Conservation (phyloP, 2,888 invertebrate species). For the Sphinx pinastri region DNA sequence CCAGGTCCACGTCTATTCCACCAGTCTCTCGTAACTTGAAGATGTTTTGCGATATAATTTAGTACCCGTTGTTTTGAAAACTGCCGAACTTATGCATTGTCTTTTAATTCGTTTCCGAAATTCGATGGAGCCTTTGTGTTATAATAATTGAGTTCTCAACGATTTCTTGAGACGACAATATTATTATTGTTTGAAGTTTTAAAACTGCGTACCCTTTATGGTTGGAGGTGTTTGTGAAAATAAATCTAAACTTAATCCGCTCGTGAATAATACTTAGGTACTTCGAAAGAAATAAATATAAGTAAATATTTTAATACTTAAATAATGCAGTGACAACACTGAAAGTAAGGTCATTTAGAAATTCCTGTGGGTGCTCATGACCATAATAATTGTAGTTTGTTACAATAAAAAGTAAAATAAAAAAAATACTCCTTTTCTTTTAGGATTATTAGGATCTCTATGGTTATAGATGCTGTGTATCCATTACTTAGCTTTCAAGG, state of each 20-base stretch:
- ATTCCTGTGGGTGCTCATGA: too few relatives aligned
- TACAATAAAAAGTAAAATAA: too few relatives aligned
- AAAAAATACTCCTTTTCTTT: too few relatives aligned
- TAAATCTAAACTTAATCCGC: not conserved
- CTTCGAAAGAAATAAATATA: too few relatives aligned
- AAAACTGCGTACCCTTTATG: not conserved
- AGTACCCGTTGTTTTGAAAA: slow-evolving; percentile 13
- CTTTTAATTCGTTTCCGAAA: slow-evolving; percentile 3
- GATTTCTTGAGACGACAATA: not conserved
- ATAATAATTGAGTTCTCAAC: not conserved
- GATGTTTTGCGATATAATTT: not conserved
- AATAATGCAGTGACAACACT: too few relatives aligned
- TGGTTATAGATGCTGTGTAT: too few relatives aligned
- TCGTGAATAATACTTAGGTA: not conserved
- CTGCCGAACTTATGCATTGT: slow-evolving; percentile 11
- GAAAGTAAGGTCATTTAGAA: too few relatives aligned
- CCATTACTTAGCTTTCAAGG: too few relatives aligned
- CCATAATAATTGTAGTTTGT: too few relatives aligned
- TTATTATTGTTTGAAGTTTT: not conserved
- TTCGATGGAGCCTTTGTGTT: slow-evolving; percentile 3
- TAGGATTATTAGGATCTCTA: too few relatives aligned
- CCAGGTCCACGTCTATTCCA: not conserved
- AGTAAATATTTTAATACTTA: too few relatives aligned
- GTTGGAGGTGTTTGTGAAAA: not conserved
- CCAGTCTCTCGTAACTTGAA: not conserved